phyloP scores from a whole-genome alignment of 1,140 invertebrate genomes.

The Cyclina sinensis region DNA sequence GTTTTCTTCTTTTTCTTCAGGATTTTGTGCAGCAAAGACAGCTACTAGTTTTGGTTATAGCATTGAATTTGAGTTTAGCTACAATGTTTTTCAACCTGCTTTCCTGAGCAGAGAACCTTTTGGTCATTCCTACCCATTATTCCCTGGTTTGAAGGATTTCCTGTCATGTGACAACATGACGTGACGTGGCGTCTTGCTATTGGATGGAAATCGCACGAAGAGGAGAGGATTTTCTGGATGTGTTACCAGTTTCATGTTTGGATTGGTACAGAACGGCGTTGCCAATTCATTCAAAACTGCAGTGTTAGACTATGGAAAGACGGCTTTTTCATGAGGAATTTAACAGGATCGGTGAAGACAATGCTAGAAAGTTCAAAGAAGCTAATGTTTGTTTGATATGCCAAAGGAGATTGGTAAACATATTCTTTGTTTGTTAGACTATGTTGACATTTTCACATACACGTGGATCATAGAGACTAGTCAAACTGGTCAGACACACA shows the following conservation, averaged over 20 bases:
- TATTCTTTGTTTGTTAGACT: neutral
- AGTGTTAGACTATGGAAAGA: neutral
- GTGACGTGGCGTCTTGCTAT: constrained; percentile 17
- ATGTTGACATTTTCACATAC: neutral
- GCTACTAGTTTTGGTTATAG: constrained; percentile 97
- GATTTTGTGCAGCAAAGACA: constrained; percentile 99
- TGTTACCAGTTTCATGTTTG: neutral
- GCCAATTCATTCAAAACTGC: neutral
- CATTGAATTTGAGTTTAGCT: constrained; percentile 98
- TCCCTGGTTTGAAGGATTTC: constrained; percentile 63
- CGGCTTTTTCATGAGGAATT: neutral
- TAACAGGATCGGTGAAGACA: neutral
- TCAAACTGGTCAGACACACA: neutral
- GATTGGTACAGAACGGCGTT: neutral
- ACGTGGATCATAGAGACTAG: neutral
- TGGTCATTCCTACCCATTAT: constrained; percentile 66
- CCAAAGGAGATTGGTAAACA: neutral
- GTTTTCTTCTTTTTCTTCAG: constrained; percentile 89
- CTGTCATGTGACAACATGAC: constrained; percentile 50
- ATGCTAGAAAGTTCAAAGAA: neutral
- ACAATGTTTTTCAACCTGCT: constrained; percentile 98
- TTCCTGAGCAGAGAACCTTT: constrained; percentile 75
- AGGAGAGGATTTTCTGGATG: neutral
- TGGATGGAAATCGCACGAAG: neutral
- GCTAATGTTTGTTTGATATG: neutral